phyloP scores from a whole-genome alignment of 2,888 invertebrate genomes.

The Plebejus argus region DNA sequence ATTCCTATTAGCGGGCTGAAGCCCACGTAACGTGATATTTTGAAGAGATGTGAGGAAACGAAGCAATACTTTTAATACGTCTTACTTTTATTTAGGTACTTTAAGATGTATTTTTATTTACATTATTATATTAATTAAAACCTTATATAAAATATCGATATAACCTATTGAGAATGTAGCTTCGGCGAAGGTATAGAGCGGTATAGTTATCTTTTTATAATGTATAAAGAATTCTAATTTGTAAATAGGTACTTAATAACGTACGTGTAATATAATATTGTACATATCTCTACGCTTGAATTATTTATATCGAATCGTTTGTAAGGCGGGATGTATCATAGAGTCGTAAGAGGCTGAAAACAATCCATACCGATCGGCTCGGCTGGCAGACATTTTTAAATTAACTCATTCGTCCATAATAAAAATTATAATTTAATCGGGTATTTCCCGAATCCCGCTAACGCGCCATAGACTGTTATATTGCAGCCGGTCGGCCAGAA shows the following conservation, averaged over 20 bases:
- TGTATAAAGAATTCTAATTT: slow-evolving; percentile 80
- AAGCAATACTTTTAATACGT: slow-evolving; percentile 87
- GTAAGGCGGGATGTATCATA: slow-evolving; percentile 55
- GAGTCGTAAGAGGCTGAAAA: slow-evolving; percentile 41
- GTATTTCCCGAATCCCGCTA: background rate
- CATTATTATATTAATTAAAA: slow-evolving; percentile 53
- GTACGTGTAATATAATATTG: slow-evolving; percentile 79
- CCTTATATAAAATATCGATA: slow-evolving; percentile 64
- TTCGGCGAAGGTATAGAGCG: slow-evolving; percentile 79
- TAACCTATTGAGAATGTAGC: slow-evolving; percentile 76
- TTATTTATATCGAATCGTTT: slow-evolving; percentile 75
- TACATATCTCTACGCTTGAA: slow-evolving; percentile 81
- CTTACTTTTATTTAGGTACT: slow-evolving; percentile 78
- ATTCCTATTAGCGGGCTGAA: slow-evolving; percentile 49
- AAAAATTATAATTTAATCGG: background rate
- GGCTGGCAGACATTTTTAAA: slow-evolving; percentile 25
- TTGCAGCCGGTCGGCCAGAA: background rate
- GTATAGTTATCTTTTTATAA: slow-evolving; percentile 77
- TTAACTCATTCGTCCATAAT: slow-evolving; percentile 20
- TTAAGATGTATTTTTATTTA: slow-evolving; percentile 75
- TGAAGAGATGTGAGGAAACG: slow-evolving; percentile 85
- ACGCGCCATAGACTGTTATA: background rate
- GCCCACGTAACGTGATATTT: slow-evolving; percentile 82
- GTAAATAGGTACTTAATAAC: slow-evolving; percentile 79
- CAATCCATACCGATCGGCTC: slow-evolving; percentile 37